phyloP scores from a whole-genome alignment of 2,113 vertebrate genomes.

The Dromaius novaehollandiae region DNA sequence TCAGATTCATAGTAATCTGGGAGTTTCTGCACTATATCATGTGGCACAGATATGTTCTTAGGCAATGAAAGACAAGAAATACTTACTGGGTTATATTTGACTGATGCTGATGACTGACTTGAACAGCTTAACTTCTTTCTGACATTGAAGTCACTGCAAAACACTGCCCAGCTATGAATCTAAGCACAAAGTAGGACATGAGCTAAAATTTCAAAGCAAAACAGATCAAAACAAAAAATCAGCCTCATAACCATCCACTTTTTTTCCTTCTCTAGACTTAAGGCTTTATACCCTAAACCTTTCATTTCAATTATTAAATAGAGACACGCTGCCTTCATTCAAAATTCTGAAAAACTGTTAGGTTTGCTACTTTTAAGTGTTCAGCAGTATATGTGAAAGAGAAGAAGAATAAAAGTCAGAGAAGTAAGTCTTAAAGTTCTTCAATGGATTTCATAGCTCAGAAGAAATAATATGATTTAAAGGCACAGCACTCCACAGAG shows the following conservation, averaged over 20 bases:
- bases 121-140: background rate
- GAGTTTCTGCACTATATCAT: background rate
- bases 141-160: background rate
- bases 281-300: background rate
- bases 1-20: background rate
- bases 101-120: background rate
- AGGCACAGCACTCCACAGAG: background rate
- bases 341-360: background rate
- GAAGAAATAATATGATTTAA: background rate
- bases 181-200: background rate
- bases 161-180: background rate
- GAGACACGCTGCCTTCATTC: background rate
- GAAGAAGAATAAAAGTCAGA: background rate
- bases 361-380: background rate
- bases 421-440: background rate
- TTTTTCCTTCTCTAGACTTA: background rate
- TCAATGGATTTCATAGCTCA: background rate
- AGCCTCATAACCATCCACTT: background rate
- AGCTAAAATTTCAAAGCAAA: background rate
- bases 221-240: background rate
- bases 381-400: background rate
- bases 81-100: background rate
- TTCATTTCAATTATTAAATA: conserved; percentile 21
- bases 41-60: background rate
- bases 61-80: background rate